phyloP scores from a whole-genome alignment of 2,113 vertebrate genomes.

The Burhinus oedicnemus region DNA sequence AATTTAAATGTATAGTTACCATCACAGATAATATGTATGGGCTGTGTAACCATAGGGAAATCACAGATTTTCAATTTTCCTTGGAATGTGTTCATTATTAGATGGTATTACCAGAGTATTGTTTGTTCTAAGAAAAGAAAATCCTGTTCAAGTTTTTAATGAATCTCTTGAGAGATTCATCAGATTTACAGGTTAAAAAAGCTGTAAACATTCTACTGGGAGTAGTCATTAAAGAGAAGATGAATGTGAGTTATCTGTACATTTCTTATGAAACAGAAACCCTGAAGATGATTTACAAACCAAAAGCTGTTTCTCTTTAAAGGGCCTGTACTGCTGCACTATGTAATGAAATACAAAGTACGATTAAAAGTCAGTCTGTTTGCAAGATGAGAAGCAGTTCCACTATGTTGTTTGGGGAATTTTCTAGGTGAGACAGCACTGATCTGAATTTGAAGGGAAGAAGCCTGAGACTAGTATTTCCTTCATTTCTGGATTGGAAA shows the following conservation, averaged over 20 bases:
- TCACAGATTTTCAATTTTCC: constrained; percentile 45
- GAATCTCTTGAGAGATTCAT: constrained; percentile 74
- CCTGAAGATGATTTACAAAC: constrained; percentile 20
- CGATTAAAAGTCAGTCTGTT: background rate
- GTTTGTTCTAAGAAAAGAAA: constrained; percentile 71
- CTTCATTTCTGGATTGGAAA: background rate
- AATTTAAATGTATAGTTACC: background rate
- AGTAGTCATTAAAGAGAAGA: constrained; percentile 45
- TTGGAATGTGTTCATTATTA: constrained; percentile 68
- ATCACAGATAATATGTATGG: background rate
- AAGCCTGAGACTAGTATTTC: background rate
- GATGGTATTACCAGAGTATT: constrained; percentile 61
- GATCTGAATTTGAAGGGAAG: background rate
- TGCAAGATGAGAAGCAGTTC: background rate
- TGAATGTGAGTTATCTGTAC: constrained; percentile 25
- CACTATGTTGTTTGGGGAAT: background rate
- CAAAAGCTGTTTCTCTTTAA: constrained; percentile 2
- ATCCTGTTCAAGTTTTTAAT: constrained; percentile 73
- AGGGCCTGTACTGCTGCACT: background rate
- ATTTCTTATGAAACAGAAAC: constrained; percentile 8
- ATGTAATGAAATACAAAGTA: background rate
- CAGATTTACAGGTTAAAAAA: constrained; percentile 70
- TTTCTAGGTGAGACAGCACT: background rate
- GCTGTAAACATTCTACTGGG: constrained; percentile 60
- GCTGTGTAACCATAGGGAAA: constrained; percentile 33